Base-by-base conservation (phyloP, 2,797 vertebrate species). In the Rhinoraja longicauda region DNA sequence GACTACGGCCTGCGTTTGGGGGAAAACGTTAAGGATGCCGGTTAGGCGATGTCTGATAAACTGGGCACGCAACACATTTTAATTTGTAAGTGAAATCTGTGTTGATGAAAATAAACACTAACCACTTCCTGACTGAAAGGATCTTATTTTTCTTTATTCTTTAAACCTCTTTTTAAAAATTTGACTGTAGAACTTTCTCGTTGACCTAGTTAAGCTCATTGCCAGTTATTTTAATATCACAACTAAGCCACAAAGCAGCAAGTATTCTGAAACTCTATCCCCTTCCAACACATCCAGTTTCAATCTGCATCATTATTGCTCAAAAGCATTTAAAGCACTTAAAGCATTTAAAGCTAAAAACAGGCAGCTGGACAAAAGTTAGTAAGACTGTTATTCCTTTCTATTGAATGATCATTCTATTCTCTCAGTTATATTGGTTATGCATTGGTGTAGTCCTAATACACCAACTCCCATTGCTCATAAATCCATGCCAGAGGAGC, bases 201-300 rank as follows among this genome's bases (percentile, higher is more conserved):
- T 67, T 67, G 59, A 88, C 17, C 26, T 62, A 88, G n/a, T 88
- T 19, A 21, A 67, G 32, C 32, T 36, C 62, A 88, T 32, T 88
- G 59, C n/a, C n/a, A 67, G 15, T 36, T 88, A 64, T 36, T 9
- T 1, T 19, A 53, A 53, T 53, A 53, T 36, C 84, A 88, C 36
- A 88, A 32, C 17, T 67, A 36, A 88, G 84, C n/a, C 62, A 88
- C 32, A 19, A 88, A 32, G 21, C 84, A 36, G 32, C 17, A 8
- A 67, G 19, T 67, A 32, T 88, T 88, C 21, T 88, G 84, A 88
- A 88, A 88, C 84, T 32, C 84, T 67, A 67, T 88, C 84, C 64
- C 8, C 17, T 36, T 88, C n/a, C 84, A 8, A 39, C 26, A 64
- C 17, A 2, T 26, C 24, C 84, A 64, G n/a, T 64, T 19, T 88